Conservation (phyloP, 2,888 invertebrate species). For the Exephanes ischioxanthus region DNA sequence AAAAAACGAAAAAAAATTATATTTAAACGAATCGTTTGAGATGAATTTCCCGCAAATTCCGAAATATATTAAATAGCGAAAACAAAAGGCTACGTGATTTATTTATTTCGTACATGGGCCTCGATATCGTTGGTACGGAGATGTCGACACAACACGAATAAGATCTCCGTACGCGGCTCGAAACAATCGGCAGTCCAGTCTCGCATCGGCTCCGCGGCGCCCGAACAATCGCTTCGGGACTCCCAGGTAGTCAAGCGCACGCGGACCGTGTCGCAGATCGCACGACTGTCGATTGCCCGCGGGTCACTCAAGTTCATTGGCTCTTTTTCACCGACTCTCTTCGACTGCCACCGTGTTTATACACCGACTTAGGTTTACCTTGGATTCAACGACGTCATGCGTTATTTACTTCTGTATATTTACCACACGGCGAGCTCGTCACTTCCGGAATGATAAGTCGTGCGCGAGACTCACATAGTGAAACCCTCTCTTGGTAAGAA, state of each 20-base stretch:
- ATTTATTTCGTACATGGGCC: neutral
- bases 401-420: neutral
- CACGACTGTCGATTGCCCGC: conserved; percentile 62
- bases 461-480: no score
- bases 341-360: conserved; percentile 50
- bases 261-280: conserved; percentile 59
- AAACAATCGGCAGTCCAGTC: conserved; percentile 32
- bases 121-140: conserved; percentile 12
- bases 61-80: no score
- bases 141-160: conserved; percentile 8
- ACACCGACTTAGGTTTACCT: neutral
- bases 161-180: conserved; percentile 20
- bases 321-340: conserved; percentile 76
- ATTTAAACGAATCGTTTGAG: no score
- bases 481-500: neutral
- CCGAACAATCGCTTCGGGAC: conserved; percentile 48
- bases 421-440: neutral
- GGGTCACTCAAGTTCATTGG: conserved; percentile 82
- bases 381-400: neutral
- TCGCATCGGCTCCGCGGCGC: conserved; percentile 8
- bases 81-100: no score
- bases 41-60: no score
- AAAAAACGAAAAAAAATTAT: no score
- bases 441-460: neutral
- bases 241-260: neutral